Conservation (phyloP, 2,113 vertebrate genomes). For the Myiopsitta monachus region DNA sequence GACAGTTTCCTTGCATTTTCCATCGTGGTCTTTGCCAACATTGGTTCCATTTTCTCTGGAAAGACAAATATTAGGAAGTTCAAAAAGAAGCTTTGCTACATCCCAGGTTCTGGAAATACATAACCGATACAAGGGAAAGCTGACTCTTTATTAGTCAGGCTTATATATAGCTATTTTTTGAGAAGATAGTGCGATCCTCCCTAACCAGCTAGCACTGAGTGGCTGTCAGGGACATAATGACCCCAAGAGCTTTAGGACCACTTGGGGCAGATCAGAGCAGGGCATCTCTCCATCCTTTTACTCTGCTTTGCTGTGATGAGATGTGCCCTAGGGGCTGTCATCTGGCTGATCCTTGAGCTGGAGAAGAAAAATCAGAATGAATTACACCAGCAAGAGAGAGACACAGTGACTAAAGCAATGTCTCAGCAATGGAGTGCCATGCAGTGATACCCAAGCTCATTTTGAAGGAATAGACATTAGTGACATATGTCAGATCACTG, state of each 20-base stretch:
- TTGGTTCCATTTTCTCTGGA: slow-evolving; percentile 50
- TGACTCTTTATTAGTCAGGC: background rate
- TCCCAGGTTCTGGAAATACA: background rate
- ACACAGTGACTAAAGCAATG: accelerated
- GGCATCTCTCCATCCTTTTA: background rate
- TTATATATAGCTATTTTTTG: background rate
- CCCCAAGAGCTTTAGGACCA: background rate
- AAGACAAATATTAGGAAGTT: background rate
- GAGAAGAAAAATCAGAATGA: background rate
- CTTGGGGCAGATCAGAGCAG: background rate
- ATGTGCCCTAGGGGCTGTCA: background rate
- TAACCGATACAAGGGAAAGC: background rate
- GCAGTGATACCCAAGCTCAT: background rate
- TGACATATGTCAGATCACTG: background rate
- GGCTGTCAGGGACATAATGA: background rate
- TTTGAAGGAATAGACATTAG: background rate
- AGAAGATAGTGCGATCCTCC: background rate
- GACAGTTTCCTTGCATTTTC: slow-evolving; percentile 32
- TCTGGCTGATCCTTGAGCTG: too few species aligned
- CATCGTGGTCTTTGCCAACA: slow-evolving; percentile 35
- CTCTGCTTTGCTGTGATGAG: background rate
- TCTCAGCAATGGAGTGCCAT: background rate
- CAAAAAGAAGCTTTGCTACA: background rate
- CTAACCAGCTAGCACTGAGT: background rate
- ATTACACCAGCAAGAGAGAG: background rate